A percentile compares a stretch with the other conserved stretches of the same genome.
Conservation (phyloP, 2,797 vertebrate species). For the Psittacula echo region DNA sequence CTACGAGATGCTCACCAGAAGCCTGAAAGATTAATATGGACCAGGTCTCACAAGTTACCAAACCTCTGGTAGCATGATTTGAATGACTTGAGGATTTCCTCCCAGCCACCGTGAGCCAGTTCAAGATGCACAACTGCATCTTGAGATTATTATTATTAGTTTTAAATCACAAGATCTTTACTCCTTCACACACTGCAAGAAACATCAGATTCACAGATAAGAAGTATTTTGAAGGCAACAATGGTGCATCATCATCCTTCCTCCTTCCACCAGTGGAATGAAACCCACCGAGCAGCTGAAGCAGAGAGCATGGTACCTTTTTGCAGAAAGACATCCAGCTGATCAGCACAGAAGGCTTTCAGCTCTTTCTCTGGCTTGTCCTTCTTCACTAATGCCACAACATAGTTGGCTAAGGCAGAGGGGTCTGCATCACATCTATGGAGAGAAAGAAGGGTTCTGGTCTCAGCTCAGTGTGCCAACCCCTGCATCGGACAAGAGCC, state of each 20-base stretch:
- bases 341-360: slow-evolving; percentile 96
- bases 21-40: not conserved
- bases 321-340: slow-evolving; percentile 97
- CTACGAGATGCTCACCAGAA: not conserved
- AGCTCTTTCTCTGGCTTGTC: slow-evolving; percentile 98
- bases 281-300: accelerated
- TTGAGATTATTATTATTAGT: not conserved
- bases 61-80: accelerated
- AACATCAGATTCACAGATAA: accelerated
- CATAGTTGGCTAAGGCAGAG: slow-evolving; percentile 96
- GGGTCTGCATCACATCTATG: slow-evolving; percentile 93
- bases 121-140: not conserved
- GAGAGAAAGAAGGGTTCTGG: slow-evolving; percentile 9
- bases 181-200: not conserved
- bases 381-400: slow-evolving; percentile 98
- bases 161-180: not conserved
- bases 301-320: slow-evolving; percentile 85
- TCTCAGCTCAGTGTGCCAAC: not conserved
- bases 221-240: not conserved
- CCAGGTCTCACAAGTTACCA: not conserved
- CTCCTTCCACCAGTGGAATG: not conserved
- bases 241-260: not conserved
- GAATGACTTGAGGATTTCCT: not conserved
- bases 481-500: accelerated
- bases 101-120: not conserved